Evolutionary conservation across 1,140 invertebrate species (phyloP), one percentile per base, ranked within the genome.

Genomic region (Tigriopus japonicus): DNA sequence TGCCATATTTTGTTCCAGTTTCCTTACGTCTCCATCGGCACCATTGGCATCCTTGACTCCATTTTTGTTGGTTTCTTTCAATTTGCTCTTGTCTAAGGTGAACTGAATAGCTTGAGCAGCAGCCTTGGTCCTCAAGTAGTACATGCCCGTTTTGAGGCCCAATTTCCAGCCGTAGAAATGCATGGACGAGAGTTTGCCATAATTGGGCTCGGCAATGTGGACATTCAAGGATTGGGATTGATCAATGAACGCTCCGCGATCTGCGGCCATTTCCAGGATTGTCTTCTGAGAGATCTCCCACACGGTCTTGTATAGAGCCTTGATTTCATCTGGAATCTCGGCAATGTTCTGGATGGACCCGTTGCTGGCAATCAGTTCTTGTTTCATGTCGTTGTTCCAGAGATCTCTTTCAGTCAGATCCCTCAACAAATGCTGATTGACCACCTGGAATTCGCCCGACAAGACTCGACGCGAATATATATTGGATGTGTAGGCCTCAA

Each of bases 61-160:
- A 56, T 68, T 67, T 65, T 71, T 70, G 13, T 60, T 62, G 63
- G 69, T 69, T 42, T 71, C 68, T 28, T 71, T 73, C 7, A 87
- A 70, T 70, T 84, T 87, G 0, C 78, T 77, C 69, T 97, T 97
- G 71, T 98, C 91, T 0, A 98, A 90, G 13, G 95, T 98, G 70
- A 98, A 98, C 70, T 98, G 90, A 67, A 98, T 90, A 7, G 94
- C 88, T 69, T 91, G 84, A 1, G 87, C 92, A 6, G 94, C 93
- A 9, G 95, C 89, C 68, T 95, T 97, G 0, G 91, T 98, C 28
- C 95, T 77, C 61, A 99, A 75, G 71, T 98, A 98, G 72, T 98
- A 98, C 92, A 98, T 98, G 42, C 95, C 95, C 28, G 95, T 98
- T 75, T 98, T 99, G 13, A 98, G 76, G 7, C 95, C 86, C 82